Evolutionary conservation across 2,888 invertebrate species (phyloP).

Genomic region (Idaea biselata): DNA sequence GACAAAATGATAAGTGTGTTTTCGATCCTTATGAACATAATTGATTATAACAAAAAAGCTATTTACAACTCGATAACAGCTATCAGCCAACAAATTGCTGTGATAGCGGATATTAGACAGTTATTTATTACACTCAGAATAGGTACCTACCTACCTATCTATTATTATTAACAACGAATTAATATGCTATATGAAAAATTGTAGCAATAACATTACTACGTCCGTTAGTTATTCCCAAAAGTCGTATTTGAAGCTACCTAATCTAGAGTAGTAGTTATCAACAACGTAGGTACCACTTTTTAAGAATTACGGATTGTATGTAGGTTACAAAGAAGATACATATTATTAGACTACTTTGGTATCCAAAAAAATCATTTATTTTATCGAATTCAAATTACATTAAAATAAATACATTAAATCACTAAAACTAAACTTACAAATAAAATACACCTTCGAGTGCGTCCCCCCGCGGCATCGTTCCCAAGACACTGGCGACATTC

Average conservation of each 20-base stretch:
- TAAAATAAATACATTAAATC: too few species aligned
- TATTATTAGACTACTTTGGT: not conserved
- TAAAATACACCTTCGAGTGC: too few species aligned
- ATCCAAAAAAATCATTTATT: too few species aligned
- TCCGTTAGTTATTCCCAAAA: not conserved
- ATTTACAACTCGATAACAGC: not conserved
- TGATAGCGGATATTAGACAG: not conserved
- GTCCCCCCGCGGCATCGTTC: too few species aligned
- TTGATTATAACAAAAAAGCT: slow-evolving; percentile 1
- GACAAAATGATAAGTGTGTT: not conserved
- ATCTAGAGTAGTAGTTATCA: too few species aligned
- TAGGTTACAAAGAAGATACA: not conserved
- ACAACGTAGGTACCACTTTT: too few species aligned
- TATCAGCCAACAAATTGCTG: not conserved
- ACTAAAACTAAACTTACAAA: too few species aligned
- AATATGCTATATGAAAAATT: not conserved
- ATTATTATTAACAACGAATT: not conserved
- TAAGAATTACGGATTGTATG: too few species aligned
- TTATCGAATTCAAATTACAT: too few species aligned
- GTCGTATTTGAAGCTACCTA: too few species aligned
- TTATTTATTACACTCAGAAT: not conserved
- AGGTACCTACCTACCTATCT: too few species aligned
- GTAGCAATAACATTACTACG: not conserved
- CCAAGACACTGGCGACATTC: too few species aligned
- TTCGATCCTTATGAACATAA: not conserved